Evolutionary conservation across 1,140 invertebrate species (phyloP).

Genomic region (Lepidostoma basale): DNA sequence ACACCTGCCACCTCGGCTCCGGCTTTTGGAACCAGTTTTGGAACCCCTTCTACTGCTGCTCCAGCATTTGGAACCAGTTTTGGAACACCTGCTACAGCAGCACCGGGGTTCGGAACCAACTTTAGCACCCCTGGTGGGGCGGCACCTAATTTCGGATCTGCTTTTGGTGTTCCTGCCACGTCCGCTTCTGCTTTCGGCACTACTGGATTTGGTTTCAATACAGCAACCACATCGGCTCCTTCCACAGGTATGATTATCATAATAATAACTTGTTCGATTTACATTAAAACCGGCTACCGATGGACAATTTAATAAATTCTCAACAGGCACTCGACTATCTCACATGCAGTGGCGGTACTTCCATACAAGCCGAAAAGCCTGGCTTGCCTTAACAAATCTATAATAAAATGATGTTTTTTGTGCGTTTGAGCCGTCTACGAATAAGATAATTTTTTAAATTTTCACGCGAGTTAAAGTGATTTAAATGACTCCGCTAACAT

Average conservation of each 20-base stretch:
- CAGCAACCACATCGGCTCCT: conserved; percentile 20
- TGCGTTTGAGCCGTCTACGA: no score
- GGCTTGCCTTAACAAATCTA: no score
- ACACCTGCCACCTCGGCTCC: conserved; percentile 28
- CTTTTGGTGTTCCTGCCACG: background rate
- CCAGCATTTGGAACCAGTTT: conserved; percentile 2
- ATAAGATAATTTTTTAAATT: no score
- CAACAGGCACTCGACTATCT: background rate
- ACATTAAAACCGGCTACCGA: no score
- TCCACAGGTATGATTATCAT: background rate
- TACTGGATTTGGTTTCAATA: conserved; percentile 44
- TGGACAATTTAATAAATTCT: no score
- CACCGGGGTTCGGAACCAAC: background rate
- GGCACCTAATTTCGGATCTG: conserved; percentile 1
- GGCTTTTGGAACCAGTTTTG: conserved; percentile 46
- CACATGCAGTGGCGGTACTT: no score
- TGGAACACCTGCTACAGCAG: conserved; percentile 4
- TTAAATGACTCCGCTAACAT: no score
- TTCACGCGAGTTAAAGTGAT: no score
- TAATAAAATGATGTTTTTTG: no score
- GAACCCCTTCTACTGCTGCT: conserved; percentile 32
- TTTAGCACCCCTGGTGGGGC: conserved; percentile 44
- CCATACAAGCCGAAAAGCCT: no score
- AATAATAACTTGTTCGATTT: no score
- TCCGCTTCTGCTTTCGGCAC: conserved; percentile 6